Conservation (phyloP, 2,888 invertebrate genomes). For the Azorinus chamasolen region DNA sequence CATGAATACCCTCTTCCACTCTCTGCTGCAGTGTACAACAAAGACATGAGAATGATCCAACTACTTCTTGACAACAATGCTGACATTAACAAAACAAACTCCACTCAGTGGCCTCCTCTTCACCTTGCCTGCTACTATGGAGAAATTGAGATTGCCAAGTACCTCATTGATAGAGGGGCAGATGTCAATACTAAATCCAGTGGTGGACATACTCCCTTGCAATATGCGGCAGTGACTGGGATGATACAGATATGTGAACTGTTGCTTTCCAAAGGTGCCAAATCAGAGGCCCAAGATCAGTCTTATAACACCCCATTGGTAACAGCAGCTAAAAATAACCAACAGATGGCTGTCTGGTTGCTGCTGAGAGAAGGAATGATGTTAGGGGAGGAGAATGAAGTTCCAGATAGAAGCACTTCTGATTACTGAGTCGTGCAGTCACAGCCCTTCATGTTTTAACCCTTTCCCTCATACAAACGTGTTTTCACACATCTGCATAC, state of each 20-base stretch:
- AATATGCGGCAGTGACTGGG: slow-evolving; percentile 58
- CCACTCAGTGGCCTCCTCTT: slow-evolving; percentile 58
- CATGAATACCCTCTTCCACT: neutral
- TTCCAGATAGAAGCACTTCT: too few species aligned
- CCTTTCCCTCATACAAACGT: too few species aligned
- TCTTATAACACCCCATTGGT: slow-evolving; percentile 59
- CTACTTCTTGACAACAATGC: slow-evolving; percentile 2
- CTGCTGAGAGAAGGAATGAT: slow-evolving; percentile 58
- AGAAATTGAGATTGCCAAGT: slow-evolving; percentile 27
- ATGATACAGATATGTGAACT: slow-evolving; percentile 47
- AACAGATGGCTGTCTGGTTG: slow-evolving; percentile 49
- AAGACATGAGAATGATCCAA: neutral
- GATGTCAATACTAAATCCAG: slow-evolving; percentile 40
- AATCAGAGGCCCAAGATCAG: slow-evolving; percentile 42
- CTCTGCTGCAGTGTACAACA: neutral
- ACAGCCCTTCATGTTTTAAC: too few species aligned
- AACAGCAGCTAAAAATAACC: slow-evolving; percentile 55
- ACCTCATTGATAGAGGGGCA: slow-evolving; percentile 50
- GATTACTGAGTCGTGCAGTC: too few species aligned
- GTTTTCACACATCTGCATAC: too few species aligned
- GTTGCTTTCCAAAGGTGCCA: slow-evolving; percentile 55
- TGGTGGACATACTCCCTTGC: slow-evolving; percentile 56
- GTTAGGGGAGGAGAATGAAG: neutral
- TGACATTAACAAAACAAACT: slow-evolving; percentile 37
- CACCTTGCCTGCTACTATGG: slow-evolving; percentile 60